A percentile compares a stretch with the other conserved stretches of the same genome.
Evolutionary conservation across 1,140 invertebrate genomes (phyloP).

Genomic region (Scylla paramamosain): DNA sequence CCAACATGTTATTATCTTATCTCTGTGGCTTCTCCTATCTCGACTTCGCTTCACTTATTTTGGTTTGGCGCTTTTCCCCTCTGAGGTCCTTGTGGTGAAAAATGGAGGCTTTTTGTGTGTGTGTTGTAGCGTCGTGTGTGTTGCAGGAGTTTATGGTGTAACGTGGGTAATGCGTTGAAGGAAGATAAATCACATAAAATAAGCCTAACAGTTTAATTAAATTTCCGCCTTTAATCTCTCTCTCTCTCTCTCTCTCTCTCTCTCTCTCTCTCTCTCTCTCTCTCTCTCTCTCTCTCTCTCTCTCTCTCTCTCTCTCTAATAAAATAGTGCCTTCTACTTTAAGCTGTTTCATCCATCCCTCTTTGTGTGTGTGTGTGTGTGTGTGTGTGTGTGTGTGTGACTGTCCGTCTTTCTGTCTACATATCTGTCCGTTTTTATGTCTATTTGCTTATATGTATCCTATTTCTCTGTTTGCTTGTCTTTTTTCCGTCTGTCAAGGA

Average conservation of each 20-base stretch:
- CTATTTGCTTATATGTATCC: neutral
- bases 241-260: constrained; percentile 14
- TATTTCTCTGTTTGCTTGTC: neutral
- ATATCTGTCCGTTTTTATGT: neutral
- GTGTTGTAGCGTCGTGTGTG: neutral
- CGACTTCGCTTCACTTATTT: no score
- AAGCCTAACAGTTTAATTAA: constrained; percentile 16
- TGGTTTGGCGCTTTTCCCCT: neutral
- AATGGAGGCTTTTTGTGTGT: neutral
- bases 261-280: neutral
- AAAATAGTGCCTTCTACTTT: no score
- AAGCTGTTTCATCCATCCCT: no score
- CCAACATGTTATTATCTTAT: no score
- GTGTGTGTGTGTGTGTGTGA: neutral
- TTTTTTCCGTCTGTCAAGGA: no score
- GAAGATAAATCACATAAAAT: constrained; percentile 24
- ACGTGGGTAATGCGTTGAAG: neutral
- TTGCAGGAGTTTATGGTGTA: constrained; percentile 9
- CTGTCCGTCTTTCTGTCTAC: neutral
- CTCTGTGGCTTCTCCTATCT: no score
- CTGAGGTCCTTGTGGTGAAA: neutral
- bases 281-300: neutral
- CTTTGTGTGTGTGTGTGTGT: no score
- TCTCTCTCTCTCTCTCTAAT: neutral
- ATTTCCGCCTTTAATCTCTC: neutral